These are phyloP conservation scores for Varanus salvator DNA, from an alignment of 2,113 vertebrate genomes.

Conservation along the genomic window DNA sequence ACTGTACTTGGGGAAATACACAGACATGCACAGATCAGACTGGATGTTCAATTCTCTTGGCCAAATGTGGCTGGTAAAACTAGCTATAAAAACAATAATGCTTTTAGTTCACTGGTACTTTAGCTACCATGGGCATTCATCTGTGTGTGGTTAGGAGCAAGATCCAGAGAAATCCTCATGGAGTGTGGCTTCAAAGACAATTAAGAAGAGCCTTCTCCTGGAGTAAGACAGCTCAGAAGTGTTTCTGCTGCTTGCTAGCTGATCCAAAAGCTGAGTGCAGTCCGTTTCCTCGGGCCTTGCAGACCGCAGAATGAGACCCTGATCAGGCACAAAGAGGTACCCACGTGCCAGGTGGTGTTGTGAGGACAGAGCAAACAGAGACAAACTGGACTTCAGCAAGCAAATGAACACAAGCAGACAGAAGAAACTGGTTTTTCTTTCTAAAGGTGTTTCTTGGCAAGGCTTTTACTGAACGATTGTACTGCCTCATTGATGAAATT, in stretches of 20 bases:
- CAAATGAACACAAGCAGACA: constrained; percentile 39
- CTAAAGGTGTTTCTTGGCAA: not conserved
- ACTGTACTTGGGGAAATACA: not conserved
- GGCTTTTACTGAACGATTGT: too few relatives aligned
- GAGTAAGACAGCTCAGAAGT: constrained; percentile 21
- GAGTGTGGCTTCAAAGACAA: not conserved
- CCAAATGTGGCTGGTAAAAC: not conserved
- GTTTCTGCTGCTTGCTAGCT: not conserved
- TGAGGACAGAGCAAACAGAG: constrained; percentile 45
- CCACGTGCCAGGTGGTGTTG: constrained; percentile 39
- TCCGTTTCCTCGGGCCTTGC: constrained; percentile 35
- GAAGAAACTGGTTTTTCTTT: constrained; percentile 38
- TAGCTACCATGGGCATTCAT: constrained; percentile 14
- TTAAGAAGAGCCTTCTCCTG: not conserved
- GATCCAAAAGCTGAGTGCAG: constrained; percentile 35
- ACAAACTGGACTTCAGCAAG: constrained; percentile 39
- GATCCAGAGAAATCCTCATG: constrained; percentile 31
- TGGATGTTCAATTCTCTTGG: not conserved
- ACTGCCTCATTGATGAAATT: too few relatives aligned
- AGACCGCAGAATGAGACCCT: constrained; percentile 18
- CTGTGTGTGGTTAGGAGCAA: constrained; percentile 23
- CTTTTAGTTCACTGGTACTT: not conserved
- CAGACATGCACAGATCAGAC: not conserved
- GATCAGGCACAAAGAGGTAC: not conserved
- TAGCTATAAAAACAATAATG: not conserved